These are phyloP conservation scores for Choristoneura rosaceana DNA, from an alignment of 2,888 invertebrate genomes.

Conservation along the genomic window DNA sequence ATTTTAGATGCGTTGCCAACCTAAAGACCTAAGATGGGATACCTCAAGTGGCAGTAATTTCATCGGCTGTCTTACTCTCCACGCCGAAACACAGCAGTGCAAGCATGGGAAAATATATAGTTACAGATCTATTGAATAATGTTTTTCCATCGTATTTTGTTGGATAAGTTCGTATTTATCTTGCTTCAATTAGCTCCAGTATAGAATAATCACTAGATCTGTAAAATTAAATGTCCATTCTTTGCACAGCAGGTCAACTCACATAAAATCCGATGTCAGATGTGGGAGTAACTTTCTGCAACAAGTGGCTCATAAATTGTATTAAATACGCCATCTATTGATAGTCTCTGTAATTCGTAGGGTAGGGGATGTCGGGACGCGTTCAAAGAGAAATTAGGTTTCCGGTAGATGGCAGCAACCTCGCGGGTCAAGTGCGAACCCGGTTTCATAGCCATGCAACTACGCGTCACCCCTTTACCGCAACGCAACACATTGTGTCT, in stretches of 20 bases:
- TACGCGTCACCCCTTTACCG: neutral
- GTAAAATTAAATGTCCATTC: neutral
- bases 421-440: neutral
- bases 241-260: neutral
- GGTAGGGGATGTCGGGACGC: neutral
- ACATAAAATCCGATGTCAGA: neutral
- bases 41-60: too few relatives aligned
- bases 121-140: too few relatives aligned
- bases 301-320: slow-evolving; percentile 25
- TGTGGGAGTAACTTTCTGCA: neutral
- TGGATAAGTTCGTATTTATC: too few relatives aligned
- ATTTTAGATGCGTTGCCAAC: too few relatives aligned
- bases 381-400: slow-evolving; percentile 8
- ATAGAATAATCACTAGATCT: too few relatives aligned
- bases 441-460: neutral
- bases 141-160: too few relatives aligned
- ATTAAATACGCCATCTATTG: slow-evolving; percentile 29
- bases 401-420: slow-evolving; percentile 18
- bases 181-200: too few relatives aligned
- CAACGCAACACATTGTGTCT: neutral
- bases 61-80: too few relatives aligned
- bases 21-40: too few relatives aligned
- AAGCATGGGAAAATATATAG: neutral
- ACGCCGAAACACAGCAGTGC: too few relatives aligned
- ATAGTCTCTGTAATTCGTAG: neutral